Percentiles rank a stretch among this genome's conserved stretches.
These are phyloP conservation scores for Collichthys lucidus DNA, from an alignment of 2,113 vertebrate genomes.

Conservation along the genomic window DNA sequence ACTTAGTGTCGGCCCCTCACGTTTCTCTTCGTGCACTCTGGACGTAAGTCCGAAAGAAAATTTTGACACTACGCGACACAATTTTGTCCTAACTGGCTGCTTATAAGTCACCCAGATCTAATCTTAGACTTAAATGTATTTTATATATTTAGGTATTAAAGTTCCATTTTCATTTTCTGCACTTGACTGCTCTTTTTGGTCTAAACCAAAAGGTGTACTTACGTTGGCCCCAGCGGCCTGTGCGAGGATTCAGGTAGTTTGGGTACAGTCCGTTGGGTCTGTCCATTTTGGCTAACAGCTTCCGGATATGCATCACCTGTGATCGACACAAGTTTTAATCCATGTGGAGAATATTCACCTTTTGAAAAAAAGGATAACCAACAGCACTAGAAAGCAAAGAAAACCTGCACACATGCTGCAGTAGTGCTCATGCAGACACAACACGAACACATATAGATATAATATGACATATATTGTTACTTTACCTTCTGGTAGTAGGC, in stretches of 20 bases:
- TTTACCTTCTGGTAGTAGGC: conserved; percentile 95
- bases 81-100: neutral
- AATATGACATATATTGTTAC: too few relatives aligned
- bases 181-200: neutral
- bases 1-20: conserved; percentile 21
- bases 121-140: neutral
- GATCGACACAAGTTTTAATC: neutral
- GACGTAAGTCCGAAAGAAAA: neutral
- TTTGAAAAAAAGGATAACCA: neutral
- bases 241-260: conserved; percentile 98
- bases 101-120: neutral
- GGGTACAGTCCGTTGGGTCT: conserved; percentile 98
- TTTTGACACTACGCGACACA: neutral
- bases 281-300: conserved; percentile 98
- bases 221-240: conserved; percentile 99
- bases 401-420: neutral
- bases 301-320: conserved; percentile 98
- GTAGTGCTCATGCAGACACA: neutral
- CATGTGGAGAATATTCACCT: neutral
- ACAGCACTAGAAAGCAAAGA: neutral
- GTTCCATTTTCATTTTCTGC: neutral
- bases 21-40: conserved; percentile 17
- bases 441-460: neutral
- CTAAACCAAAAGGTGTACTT: conserved; percentile 78
- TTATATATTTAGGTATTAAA: too few relatives aligned